These are phyloP conservation scores for Dicentrarchus labrax DNA, from an alignment of 2,113 vertebrate genomes.

Conservation along the genomic window DNA sequence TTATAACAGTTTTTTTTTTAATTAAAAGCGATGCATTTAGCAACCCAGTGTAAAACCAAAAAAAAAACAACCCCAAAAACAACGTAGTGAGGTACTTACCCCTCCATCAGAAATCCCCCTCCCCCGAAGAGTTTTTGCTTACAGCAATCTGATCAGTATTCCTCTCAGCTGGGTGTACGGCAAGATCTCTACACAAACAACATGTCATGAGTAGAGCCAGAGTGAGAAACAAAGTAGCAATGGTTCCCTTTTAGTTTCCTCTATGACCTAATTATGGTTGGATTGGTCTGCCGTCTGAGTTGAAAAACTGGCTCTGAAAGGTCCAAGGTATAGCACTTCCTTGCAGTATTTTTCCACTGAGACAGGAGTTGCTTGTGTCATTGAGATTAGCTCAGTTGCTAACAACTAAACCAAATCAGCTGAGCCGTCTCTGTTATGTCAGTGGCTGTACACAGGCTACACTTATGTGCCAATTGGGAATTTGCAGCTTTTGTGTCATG, in stretches of 20 bases:
- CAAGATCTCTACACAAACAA: constrained; percentile 53
- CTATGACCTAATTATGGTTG: constrained; percentile 35
- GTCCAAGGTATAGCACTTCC: constrained; percentile 51
- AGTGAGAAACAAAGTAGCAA: constrained; percentile 46
- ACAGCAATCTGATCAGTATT: constrained; percentile 74
- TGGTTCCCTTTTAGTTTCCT: constrained; percentile 35
- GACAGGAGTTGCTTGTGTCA: constrained; percentile 52
- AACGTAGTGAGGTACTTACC: constrained; percentile 63
- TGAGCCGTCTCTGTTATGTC: constrained; percentile 60
- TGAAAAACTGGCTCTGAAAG: constrained; percentile 44
- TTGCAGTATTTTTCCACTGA: constrained; percentile 79
- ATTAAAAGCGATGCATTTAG: constrained; percentile 20
- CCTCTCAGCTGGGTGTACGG: constrained; percentile 49
- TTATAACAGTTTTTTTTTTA: constrained; percentile 29
- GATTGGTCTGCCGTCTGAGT: constrained; percentile 19
- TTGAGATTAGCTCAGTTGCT: constrained; percentile 69
- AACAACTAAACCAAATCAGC: constrained; percentile 77
- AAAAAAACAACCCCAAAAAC: background rate
- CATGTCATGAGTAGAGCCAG: constrained; percentile 54
- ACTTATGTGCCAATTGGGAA: constrained; percentile 50
- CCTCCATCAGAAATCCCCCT: constrained; percentile 66
- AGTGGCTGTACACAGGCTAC: constrained; percentile 32
- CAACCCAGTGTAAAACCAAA: constrained; percentile 15
- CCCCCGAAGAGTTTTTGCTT: constrained; percentile 54
- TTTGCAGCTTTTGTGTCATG: constrained; percentile 34